Conservation (phyloP, 2,797 vertebrate species). For the Cyprinodon diabolis region DNA sequence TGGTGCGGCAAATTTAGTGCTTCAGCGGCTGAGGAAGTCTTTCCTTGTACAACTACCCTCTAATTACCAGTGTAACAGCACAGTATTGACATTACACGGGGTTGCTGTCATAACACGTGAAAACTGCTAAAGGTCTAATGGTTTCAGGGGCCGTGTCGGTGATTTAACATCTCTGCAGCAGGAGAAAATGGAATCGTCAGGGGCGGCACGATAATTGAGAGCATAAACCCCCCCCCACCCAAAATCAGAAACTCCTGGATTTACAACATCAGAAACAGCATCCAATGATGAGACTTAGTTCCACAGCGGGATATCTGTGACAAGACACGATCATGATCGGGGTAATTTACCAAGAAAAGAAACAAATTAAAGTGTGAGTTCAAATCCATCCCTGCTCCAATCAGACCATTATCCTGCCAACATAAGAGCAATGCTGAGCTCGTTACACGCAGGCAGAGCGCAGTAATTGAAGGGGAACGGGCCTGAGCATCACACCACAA, state of each 20-base stretch:
- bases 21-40: conserved; percentile 66
- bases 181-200: conserved; percentile 26
- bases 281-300: conserved; percentile 14
- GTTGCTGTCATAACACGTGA: conserved; percentile 66
- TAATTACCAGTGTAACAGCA: conserved; percentile 67
- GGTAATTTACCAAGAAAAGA: conserved; percentile 38
- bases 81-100: conserved; percentile 66
- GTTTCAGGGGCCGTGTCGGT: conserved; percentile 19
- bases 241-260: conserved; percentile 15
- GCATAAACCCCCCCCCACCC: not conserved
- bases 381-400: conserved; percentile 44
- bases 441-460: conserved; percentile 55
- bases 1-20: conserved; percentile 68
- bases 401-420: conserved; percentile 54
- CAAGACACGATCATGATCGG: conserved; percentile 28
- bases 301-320: conserved; percentile 22
- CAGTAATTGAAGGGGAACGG: conserved; percentile 59
- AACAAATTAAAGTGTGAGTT: conserved; percentile 46
- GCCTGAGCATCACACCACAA: conserved; percentile 53
- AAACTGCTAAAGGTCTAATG: conserved; percentile 46
- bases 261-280: conserved; percentile 16
- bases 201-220: conserved; percentile 17
- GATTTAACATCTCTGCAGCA: conserved; percentile 29
- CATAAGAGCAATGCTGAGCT: conserved; percentile 53
- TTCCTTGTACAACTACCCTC: conserved; percentile 61